Evolutionary conservation across 53 echinoderm and acorn worm genomes (phyloP).

Genomic region (Echinarachnius parma): DNA sequence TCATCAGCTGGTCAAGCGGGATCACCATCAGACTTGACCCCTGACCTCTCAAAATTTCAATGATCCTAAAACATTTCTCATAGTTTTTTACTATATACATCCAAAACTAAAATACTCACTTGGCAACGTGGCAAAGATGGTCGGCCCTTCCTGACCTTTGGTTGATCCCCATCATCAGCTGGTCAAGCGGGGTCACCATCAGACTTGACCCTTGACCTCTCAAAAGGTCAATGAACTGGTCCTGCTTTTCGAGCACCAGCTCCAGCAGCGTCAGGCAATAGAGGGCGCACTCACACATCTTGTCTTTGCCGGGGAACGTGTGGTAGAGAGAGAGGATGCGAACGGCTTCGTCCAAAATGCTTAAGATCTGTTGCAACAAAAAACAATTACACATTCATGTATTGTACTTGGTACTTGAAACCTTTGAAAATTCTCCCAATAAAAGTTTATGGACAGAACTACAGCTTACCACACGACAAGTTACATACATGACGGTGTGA

Average conservation of each 20-base stretch:
- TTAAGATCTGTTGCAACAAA: constrained; percentile 56
- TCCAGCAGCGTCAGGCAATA: constrained; percentile 78
- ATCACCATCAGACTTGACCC: constrained; percentile 85
- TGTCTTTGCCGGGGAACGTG: constrained; percentile 67
- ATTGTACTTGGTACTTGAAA: background rate
- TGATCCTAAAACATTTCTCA: too few species aligned
- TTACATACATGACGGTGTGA: too few species aligned
- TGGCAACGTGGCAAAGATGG: constrained; percentile 83
- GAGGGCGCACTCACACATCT: constrained; percentile 69
- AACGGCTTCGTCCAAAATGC: constrained; percentile 73
- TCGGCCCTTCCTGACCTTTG: constrained; percentile 79
- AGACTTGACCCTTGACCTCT: constrained; percentile 76
- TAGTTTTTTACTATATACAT: too few species aligned
- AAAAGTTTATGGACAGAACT: too few species aligned
- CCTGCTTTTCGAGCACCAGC: constrained; percentile 82
- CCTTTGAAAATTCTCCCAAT: background rate
- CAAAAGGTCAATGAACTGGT: constrained; percentile 77
- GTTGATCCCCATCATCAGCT: constrained; percentile 91
- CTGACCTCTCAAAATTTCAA: constrained; percentile 80
- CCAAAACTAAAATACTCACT: too few species aligned
- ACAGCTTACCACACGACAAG: too few species aligned
- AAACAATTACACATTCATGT: background rate
- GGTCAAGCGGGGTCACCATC: constrained; percentile 88
- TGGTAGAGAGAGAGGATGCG: constrained; percentile 63
- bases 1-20: constrained; percentile 82